These are phyloP conservation scores for Colostygia pectinataria DNA, from an alignment of 2,888 invertebrate genomes.

Conservation along the genomic window DNA sequence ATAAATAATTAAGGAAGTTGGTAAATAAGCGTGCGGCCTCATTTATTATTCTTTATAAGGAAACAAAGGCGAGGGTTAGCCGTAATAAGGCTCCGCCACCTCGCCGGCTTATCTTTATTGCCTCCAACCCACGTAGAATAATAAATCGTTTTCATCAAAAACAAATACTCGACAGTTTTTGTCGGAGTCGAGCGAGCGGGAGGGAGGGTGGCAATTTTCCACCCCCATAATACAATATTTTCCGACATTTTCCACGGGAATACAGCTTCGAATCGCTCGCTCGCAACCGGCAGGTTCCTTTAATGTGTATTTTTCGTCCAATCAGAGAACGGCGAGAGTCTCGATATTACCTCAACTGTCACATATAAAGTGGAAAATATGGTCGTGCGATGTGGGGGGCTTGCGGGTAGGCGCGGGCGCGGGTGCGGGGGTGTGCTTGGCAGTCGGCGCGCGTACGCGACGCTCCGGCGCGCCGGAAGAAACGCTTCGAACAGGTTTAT, in stretches of 20 bases:
- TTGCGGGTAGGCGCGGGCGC: slow-evolving; percentile 40
- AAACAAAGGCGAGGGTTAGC: slow-evolving; percentile 84
- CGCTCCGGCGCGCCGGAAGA: slow-evolving; percentile 79
- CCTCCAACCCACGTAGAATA: slow-evolving; percentile 84
- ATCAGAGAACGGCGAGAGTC: slow-evolving; percentile 83
- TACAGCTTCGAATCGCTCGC: slow-evolving; percentile 83
- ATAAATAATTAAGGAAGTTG: slow-evolving; percentile 82
- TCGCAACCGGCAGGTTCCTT: slow-evolving; percentile 81
- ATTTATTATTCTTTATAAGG: slow-evolving; percentile 84
- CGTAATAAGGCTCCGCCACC: slow-evolving; percentile 84
- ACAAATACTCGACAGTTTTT: slow-evolving; percentile 84
- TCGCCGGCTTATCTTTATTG: slow-evolving; percentile 84
- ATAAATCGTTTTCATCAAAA: slow-evolving; percentile 84
- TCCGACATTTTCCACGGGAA: slow-evolving; percentile 83
- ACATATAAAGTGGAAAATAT: slow-evolving; percentile 85
- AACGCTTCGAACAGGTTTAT: slow-evolving; percentile 82
- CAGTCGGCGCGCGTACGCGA: slow-evolving; percentile 78
- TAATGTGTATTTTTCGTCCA: slow-evolving; percentile 84
- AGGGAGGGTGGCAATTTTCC: slow-evolving; percentile 82
- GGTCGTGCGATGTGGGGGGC: slow-evolving; percentile 81
- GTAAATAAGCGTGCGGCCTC: slow-evolving; percentile 81
- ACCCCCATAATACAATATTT: slow-evolving; percentile 84
- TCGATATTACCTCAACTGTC: slow-evolving; percentile 85
- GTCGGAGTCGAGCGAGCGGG: slow-evolving; percentile 81
- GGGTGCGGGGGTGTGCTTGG: slow-evolving; percentile 56